phyloP scores from a whole-genome alignment of 2,113 vertebrate genomes.

The Anser brachyrhynchus region DNA sequence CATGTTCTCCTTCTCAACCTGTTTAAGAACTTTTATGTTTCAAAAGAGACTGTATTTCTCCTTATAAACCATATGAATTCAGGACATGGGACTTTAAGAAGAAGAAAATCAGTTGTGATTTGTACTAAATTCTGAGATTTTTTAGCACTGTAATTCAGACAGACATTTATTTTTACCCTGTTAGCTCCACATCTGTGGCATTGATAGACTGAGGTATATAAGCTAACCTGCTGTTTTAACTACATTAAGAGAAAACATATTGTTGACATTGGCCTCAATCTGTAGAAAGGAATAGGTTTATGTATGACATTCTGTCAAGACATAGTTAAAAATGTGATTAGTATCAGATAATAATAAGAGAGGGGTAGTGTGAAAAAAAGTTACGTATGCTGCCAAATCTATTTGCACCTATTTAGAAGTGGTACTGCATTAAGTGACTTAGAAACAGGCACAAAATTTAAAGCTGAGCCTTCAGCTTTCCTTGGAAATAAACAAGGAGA shows the following conservation, averaged over 20 bases:
- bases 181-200: not conserved
- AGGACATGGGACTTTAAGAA: not conserved
- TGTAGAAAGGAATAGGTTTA: not conserved
- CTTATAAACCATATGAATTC: not conserved
- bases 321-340: not conserved
- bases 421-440: not conserved
- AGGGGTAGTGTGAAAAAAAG: not conserved
- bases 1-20: not conserved
- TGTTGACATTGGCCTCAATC: not conserved
- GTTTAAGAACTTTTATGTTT: not conserved
- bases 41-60: not conserved
- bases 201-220: not conserved
- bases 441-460: not conserved
- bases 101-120: not conserved
- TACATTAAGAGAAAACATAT: not conserved
- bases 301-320: not conserved
- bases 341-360: not conserved
- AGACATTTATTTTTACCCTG: not conserved
- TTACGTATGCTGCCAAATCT: not conserved
- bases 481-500: not conserved
- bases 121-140: not conserved
- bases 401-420: conserved; percentile 23
- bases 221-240: not conserved
- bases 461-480: not conserved
- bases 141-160: not conserved